A percentile compares a stretch with the other conserved stretches of the same genome.
Conservation (phyloP, 1,140 invertebrate genomes). For the Samia ricini region DNA sequence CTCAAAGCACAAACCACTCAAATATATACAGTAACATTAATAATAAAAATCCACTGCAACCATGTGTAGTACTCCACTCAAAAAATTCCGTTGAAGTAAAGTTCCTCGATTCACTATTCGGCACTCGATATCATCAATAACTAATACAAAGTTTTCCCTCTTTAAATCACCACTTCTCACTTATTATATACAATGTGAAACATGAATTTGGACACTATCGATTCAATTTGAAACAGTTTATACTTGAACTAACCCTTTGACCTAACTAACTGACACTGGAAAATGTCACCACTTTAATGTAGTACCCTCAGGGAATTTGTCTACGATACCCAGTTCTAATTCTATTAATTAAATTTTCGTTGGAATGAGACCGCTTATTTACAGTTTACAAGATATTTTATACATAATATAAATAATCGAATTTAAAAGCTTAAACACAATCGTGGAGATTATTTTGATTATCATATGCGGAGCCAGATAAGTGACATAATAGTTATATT, state of each 20-base stretch:
- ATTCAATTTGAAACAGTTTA: background rate
- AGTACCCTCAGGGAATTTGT: background rate
- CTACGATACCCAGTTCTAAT: background rate
- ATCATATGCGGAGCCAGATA: background rate
- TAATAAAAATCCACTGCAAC: constrained; percentile 6
- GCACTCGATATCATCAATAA: background rate
- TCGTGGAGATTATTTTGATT: background rate
- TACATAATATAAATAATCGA: background rate
- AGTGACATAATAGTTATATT: background rate
- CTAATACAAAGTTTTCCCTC: background rate
- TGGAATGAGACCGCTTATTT: background rate
- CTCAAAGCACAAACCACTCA: constrained; percentile 30
- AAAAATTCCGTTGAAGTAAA: background rate
- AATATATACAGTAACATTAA: constrained; percentile 2
- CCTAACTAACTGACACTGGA: background rate
- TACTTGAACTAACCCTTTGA: background rate
- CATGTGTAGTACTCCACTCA: constrained; percentile 10
- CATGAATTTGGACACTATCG: background rate
- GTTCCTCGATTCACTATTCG: background rate
- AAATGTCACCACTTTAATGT: background rate
- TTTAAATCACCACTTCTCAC: background rate
- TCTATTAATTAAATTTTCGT: background rate
- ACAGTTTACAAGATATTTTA: background rate
- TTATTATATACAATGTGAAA: background rate
- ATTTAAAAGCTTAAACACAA: background rate